Conservation (phyloP, 2,888 invertebrate genomes). For the Eretmocerus hayati region DNA sequence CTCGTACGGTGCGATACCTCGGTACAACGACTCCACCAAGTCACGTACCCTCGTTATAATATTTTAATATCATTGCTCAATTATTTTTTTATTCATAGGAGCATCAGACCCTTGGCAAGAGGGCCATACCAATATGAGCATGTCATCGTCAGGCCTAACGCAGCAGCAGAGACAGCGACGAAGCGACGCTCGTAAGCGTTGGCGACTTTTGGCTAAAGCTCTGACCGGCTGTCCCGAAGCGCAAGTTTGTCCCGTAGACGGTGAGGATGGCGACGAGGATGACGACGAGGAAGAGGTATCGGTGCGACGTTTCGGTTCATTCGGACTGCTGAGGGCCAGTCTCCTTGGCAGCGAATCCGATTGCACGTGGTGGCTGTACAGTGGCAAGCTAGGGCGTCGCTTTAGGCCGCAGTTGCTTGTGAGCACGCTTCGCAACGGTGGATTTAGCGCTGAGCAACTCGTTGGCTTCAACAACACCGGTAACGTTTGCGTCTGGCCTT, state of each 20-base stretch:
- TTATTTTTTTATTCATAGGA: too few relatives aligned
- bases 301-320: constrained; percentile 45
- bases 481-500: constrained; percentile 74
- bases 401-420: constrained; percentile 53
- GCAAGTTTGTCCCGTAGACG: too few relatives aligned
- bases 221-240: constrained; percentile 39
- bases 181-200: constrained; percentile 56
- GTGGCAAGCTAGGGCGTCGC: constrained; percentile 46
- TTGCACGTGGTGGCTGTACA: constrained; percentile 57
- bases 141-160: too few relatives aligned
- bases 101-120: too few relatives aligned
- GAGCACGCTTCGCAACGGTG: constrained; percentile 55
- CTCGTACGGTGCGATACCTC: too few relatives aligned
- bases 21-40: too few relatives aligned
- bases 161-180: constrained; percentile 10
- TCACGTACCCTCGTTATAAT: too few relatives aligned
- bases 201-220: constrained; percentile 64
- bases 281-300: constrained; percentile 39
- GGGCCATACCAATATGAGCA: too few relatives aligned
- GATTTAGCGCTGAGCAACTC: constrained; percentile 62
- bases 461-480: constrained; percentile 80
- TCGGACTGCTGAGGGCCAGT: constrained; percentile 39
- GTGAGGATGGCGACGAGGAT: constrained; percentile 11
- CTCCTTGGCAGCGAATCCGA: constrained; percentile 33
- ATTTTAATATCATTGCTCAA: too few relatives aligned